Conservation (phyloP, 2,113 vertebrate genomes). For the Castor canadensis region DNA sequence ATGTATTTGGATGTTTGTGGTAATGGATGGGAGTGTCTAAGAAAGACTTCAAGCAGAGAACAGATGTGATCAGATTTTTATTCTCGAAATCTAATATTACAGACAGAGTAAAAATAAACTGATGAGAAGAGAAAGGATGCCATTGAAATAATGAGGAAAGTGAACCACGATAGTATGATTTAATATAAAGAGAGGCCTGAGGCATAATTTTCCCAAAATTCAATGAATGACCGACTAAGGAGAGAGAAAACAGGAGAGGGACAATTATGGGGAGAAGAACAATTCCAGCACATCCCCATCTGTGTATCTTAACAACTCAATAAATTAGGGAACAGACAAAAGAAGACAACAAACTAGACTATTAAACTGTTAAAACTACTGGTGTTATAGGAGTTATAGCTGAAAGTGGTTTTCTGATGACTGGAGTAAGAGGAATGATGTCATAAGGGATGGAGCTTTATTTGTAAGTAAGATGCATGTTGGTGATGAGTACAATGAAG, state of each 20-base stretch:
- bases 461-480: no score
- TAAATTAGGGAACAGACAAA: background rate
- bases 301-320: background rate
- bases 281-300: background rate
- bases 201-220: background rate
- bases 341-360: background rate
- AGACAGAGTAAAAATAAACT: background rate
- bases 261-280: no score
- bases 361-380: background rate
- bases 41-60: background rate
- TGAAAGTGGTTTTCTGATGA: background rate
- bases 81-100: background rate
- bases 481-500: background rate
- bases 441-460: background rate
- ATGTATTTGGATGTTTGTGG: background rate
- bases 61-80: background rate
- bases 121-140: background rate
- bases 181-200: background rate
- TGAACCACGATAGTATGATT: background rate
- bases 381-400: background rate
- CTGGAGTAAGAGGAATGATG: background rate
- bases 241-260: background rate
- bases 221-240: background rate
- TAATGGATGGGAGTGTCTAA: background rate
- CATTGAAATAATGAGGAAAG: background rate